A percentile compares a stretch with the other conserved stretches of the same genome.
Conservation (phyloP, 2,888 invertebrate species). For the Hetaerina titia region DNA sequence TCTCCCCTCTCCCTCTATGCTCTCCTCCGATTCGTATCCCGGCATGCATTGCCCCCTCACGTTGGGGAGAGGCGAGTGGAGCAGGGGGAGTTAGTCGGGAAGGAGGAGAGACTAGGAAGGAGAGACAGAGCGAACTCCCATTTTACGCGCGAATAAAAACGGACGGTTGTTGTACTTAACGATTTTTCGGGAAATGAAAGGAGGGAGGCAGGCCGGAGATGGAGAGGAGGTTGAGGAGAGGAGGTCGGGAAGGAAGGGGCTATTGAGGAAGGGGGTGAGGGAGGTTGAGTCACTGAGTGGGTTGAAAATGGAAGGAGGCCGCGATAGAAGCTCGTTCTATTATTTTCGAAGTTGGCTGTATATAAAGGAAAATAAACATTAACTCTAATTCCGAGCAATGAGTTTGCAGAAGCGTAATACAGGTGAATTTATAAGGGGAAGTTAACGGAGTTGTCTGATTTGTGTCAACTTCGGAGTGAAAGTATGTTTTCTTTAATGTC, state of each 20-base stretch:
- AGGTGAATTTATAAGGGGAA: too few relatives aligned
- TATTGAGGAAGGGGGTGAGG: background rate
- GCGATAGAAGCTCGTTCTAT: background rate
- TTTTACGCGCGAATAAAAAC: constrained; percentile 42
- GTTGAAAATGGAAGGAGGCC: background rate
- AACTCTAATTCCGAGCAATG: background rate
- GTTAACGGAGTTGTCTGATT: too few relatives aligned
- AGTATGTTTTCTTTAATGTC: too few relatives aligned
- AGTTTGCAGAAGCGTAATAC: background rate
- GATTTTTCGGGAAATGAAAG: constrained; percentile 43
- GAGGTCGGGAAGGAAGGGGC: background rate
- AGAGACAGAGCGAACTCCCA: background rate
- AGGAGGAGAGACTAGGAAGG: background rate
- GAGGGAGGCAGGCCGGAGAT: background rate
- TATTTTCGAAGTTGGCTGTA: background rate
- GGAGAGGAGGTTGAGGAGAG: background rate
- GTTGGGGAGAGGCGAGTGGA: background rate
- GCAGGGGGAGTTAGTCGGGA: background rate
- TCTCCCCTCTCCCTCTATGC: too few relatives aligned
- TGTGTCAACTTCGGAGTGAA: too few relatives aligned
- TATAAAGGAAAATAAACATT: background rate
- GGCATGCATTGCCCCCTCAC: background rate
- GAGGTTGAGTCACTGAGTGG: background rate
- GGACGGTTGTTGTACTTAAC: constrained; percentile 26
- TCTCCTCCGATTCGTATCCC: background rate